Percentiles rank a stretch among this genome's conserved stretches.
phyloP scores from a whole-genome alignment of 2,888 invertebrate genomes.

The Leptopilina syphax region DNA sequence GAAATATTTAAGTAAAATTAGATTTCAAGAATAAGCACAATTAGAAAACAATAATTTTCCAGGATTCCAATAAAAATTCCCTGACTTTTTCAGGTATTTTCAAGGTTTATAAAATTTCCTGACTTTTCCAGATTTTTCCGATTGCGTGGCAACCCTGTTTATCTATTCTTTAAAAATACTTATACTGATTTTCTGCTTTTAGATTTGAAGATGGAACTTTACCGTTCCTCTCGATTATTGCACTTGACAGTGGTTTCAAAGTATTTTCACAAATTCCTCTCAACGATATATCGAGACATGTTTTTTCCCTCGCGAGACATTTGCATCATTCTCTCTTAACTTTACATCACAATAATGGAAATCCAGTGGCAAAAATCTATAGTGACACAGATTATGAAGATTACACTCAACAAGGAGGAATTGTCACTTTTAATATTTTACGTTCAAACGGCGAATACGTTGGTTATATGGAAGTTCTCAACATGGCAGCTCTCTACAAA shows the following conservation, averaged over 20 bases:
- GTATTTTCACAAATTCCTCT: slow-evolving; percentile 81
- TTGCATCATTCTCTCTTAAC: slow-evolving; percentile 81
- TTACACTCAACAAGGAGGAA: slow-evolving; percentile 85
- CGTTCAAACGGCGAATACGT: slow-evolving; percentile 87
- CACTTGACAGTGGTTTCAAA: slow-evolving; percentile 90
- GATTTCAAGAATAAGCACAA: too few species aligned
- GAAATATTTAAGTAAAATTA: too few species aligned
- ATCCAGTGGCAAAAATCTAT: slow-evolving; percentile 85
- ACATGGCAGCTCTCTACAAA: slow-evolving; percentile 91
- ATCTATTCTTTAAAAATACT: too few species aligned
- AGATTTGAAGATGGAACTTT: slow-evolving; percentile 97
- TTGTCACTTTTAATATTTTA: slow-evolving; percentile 92
- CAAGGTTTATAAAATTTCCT: too few species aligned
- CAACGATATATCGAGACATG: slow-evolving; percentile 84
- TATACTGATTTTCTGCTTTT: slow-evolving; percentile 45
- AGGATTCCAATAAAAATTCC: too few species aligned
- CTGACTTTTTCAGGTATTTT: too few species aligned
- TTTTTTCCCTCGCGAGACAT: slow-evolving; percentile 86
- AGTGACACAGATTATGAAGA: slow-evolving; percentile 84
- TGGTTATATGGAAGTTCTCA: slow-evolving; percentile 94
- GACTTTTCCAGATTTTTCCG: too few species aligned
- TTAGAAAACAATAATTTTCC: too few species aligned
- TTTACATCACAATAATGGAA: slow-evolving; percentile 86
- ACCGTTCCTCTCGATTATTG: slow-evolving; percentile 90
- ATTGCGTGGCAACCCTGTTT: too few species aligned